Conservation (phyloP, 2,797 vertebrate genomes). For the Etheostoma nigrum region DNA sequence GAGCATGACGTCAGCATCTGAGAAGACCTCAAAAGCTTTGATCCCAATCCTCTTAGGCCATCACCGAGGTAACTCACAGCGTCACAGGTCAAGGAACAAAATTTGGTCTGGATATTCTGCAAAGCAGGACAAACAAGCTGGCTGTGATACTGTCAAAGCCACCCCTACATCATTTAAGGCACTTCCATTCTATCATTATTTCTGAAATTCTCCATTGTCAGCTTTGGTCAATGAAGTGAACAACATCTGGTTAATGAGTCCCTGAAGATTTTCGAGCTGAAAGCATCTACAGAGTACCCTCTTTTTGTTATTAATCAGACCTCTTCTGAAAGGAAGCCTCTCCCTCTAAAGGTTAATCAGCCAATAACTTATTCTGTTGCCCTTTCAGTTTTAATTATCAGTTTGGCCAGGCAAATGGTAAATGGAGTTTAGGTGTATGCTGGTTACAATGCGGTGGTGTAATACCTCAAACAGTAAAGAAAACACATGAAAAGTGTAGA, state of each 20-base stretch:
- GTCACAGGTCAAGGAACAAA: conserved; percentile 95
- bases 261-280: conserved; percentile 18
- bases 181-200: conserved; percentile 14
- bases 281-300: conserved; percentile 13
- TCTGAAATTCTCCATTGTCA: conserved; percentile 40
- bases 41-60: conserved; percentile 93
- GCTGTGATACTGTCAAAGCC: conserved; percentile 22
- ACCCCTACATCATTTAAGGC: background rate
- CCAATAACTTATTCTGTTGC: conserved; percentile 49
- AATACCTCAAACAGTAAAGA: conserved; percentile 95
- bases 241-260: conserved; percentile 56
- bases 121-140: conserved; percentile 57
- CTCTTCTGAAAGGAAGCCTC: conserved; percentile 24
- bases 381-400: conserved; percentile 34
- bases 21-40: conserved; percentile 95
- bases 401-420: conserved; percentile 6
- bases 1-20: conserved; percentile 95
- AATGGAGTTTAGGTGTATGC: background rate
- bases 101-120: conserved; percentile 95
- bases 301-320: conserved; percentile 37
- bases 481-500: conserved; percentile 97
- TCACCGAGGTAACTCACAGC: conserved; percentile 94
- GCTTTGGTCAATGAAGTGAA: conserved; percentile 63
- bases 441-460: too few species aligned
- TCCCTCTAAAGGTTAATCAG: conserved; percentile 48